These are phyloP conservation scores for Paralvinella palmiformis DNA, from an alignment of 1,140 invertebrate genomes.

Conservation along the genomic window DNA sequence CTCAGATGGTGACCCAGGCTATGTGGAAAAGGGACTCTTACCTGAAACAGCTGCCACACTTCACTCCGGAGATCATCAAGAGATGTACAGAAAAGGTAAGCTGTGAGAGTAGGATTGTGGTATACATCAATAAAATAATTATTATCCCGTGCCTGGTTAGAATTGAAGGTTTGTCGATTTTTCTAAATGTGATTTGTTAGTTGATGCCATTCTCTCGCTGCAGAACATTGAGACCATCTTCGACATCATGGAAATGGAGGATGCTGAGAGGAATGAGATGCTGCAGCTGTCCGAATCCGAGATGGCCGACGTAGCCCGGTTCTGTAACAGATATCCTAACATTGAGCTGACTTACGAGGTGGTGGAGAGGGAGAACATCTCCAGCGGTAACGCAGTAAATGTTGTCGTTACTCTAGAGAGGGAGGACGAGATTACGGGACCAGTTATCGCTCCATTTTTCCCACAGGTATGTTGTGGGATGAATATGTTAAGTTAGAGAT, in stretches of 20 bases:
- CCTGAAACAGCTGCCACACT: slow-evolving; percentile 94
- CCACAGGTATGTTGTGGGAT: slow-evolving; percentile 78
- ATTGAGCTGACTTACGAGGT: slow-evolving; percentile 95
- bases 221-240: slow-evolving; percentile 91
- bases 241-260: slow-evolving; percentile 97
- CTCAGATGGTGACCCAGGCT: slow-evolving; percentile 98
- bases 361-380: slow-evolving; percentile 68
- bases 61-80: slow-evolving; percentile 82
- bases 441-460: slow-evolving; percentile 96
- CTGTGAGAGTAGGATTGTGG: neutral
- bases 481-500: too few species aligned
- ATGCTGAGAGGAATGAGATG: slow-evolving; percentile 80
- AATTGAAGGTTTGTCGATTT: neutral
- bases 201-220: slow-evolving; percentile 9
- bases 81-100: slow-evolving; percentile 80
- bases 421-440: slow-evolving; percentile 93
- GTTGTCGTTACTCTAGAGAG: slow-evolving; percentile 68
- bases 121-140: neutral
- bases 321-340: slow-evolving; percentile 98
- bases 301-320: slow-evolving; percentile 94
- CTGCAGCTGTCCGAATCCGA: slow-evolving; percentile 77
- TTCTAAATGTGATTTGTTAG: neutral
- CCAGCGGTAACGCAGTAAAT: slow-evolving; percentile 70
- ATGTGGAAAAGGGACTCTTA: slow-evolving; percentile 99
- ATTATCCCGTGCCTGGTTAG: neutral